A percentile compares a stretch with the other conserved stretches of the same genome.
These are phyloP conservation scores for Stenichneumon culpator DNA, from an alignment of 2,888 invertebrate genomes.

Conservation along the genomic window DNA sequence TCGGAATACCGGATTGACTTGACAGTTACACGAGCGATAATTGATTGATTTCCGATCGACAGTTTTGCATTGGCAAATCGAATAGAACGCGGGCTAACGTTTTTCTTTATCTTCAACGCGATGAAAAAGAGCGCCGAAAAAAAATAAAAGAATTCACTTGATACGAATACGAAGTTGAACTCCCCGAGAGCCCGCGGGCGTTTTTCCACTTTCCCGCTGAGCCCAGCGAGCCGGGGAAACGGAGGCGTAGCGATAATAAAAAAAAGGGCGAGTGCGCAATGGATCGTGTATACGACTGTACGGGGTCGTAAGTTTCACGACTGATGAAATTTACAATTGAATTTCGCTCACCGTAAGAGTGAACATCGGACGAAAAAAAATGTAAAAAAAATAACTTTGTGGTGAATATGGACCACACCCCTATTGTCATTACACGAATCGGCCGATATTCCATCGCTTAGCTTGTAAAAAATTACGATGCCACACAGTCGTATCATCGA, in stretches of 20 bases:
- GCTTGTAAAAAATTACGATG: too few species aligned
- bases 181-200: background rate
- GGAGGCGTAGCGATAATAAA: background rate
- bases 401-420: too few species aligned
- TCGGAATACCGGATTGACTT: background rate
- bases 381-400: too few species aligned
- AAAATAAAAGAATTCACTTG: background rate
- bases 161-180: background rate
- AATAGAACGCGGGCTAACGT: background rate
- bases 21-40: slow-evolving; percentile 8
- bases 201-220: background rate
- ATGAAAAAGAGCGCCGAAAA: background rate
- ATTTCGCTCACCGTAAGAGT: too few species aligned
- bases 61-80: background rate
- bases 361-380: too few species aligned
- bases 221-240: background rate
- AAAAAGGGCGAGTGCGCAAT: too few species aligned
- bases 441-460: too few species aligned
- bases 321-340: too few species aligned
- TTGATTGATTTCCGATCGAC: background rate
- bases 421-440: too few species aligned
- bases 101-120: background rate
- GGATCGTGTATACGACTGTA: too few species aligned
- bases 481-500: too few species aligned
- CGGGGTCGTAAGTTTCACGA: too few species aligned